Evolutionary conservation across 2,888 invertebrate species (phyloP), one percentile per base, ranked within the genome.

Genomic region (Priocnemis perturbator): DNA sequence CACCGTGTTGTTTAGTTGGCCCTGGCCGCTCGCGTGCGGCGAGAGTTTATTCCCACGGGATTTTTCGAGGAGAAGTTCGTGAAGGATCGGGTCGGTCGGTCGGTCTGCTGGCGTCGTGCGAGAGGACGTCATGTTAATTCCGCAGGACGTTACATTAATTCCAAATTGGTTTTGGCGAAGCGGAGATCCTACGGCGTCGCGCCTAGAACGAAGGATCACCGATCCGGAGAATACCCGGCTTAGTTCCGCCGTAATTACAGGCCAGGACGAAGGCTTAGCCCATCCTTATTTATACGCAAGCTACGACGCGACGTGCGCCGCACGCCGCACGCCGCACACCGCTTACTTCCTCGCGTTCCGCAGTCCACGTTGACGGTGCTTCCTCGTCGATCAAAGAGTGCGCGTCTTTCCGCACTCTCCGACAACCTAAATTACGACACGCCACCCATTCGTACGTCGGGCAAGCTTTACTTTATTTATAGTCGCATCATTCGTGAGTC

Each of bases 161-260:
- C 86, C 84, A 86, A 86, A 87, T 87, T 87, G 86, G 81, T 86
- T 87, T 87, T 78, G 79, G 81, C 71, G 76, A 71, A 69, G 76
- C 71, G 74, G 71, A 73, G 74, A 64, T 68, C 60, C 69, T 63
- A 63, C 60, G 61, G 47, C 66, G 67, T 64, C 72, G 68, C 69
- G 71, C 64, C 74, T 68, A 73, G 76, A 76, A 79, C 78, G 79
- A 82, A 84, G 85, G 85, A 86, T 86, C 85, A 85, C 84, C 81
- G 83, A 83, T 85, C 81, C 85, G 62, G 81, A 74, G 81, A 81
- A 84, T 86, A 86, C 86, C 83, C 83, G 77, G 86, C 86, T 87
- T 87, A 87, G 81, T 84, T 81, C 81, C 80, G 60, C 81, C 83
- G 85, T 86, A 87, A 87, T 87, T 87, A 84, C 87, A 81, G 79